Base-by-base conservation (phyloP, 2,797 vertebrate genomes). In the Spatula clypeata region DNA sequence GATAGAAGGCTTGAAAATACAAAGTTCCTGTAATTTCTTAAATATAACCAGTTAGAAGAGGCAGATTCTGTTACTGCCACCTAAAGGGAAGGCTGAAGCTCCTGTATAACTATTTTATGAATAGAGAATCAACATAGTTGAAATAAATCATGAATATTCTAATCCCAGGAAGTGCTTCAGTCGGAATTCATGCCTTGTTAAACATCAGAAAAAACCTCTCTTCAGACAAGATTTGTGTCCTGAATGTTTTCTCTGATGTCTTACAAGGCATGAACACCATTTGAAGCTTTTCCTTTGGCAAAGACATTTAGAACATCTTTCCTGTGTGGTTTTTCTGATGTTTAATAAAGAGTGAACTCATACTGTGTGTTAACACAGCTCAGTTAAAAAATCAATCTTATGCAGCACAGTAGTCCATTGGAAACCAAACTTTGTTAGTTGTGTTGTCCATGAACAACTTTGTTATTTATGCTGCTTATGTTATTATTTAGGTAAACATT, bases 321-420 rank as follows among this genome's bases (percentile, higher is more conserved):
- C 72, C 93, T 90, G 49, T 72, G 92, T 86, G 85, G 65, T 72
- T 97, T 77, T 76, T 95, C 53, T 91, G 79, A 83, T 90, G 45
- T 91, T 90, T 86, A 49, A 76, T 86, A 77, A 73, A 60, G 75
- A 88, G 40, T 67, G 75, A 91, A 65, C 26, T 86, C 72, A 3
- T 54, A 65, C 85, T 83, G 79, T 83, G 89, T 64, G 93, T 94
- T 86, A 65, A 60, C 11, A 5, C 49, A 82, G 13, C 54, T 69
- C 7, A 0, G 64, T 77, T 90, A 31, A 90, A 90, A 93, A 80
- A 57, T 74, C 64, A 65, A 9, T 77, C 47, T 0, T 0, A 45
- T n/a, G 58, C 6, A 5, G 20, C 23, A 27, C 53, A n/a, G 42
- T 73, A 79, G 42, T 71, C 84, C 71, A 32, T 6, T 85, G 75